Percentiles rank a stretch among this genome's conserved stretches.
phyloP scores from a whole-genome alignment of 2,797 vertebrate species.

The Pipistrellus kuhlii region DNA sequence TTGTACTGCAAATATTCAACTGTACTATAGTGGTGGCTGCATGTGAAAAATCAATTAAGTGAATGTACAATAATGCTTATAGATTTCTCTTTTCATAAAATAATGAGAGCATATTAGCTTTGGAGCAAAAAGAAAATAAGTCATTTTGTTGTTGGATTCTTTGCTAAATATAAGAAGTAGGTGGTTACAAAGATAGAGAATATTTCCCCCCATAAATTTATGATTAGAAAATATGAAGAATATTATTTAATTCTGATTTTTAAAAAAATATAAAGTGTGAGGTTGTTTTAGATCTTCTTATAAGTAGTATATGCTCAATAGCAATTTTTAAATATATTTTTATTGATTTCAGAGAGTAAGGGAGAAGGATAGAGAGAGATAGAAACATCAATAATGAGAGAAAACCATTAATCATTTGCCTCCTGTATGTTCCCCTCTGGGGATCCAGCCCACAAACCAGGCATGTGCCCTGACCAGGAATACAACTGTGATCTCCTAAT shows the following conservation, averaged over 20 bases:
- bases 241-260: neutral
- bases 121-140: constrained; percentile 45
- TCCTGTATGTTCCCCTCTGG: neutral
- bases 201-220: neutral
- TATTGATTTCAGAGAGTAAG: neutral
- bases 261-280: constrained; percentile 13
- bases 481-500: neutral
- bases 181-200: neutral
- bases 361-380: neutral
- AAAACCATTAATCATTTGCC: neutral
- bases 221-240: neutral
- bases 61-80: neutral
- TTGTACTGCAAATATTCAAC: constrained; percentile 59
- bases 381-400: neutral
- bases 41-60: constrained; percentile 65
- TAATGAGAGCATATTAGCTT: constrained; percentile 55
- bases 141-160: constrained; percentile 42
- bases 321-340: neutral
- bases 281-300: neutral
- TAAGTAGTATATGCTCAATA: neutral
- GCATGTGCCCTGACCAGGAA: neutral
- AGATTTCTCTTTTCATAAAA: constrained; percentile 55
- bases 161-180: constrained; percentile 10
- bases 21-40: constrained; percentile 5
- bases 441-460: neutral